Conservation (phyloP, 2,888 invertebrate genomes). For the Lasioglossum marginatum region DNA sequence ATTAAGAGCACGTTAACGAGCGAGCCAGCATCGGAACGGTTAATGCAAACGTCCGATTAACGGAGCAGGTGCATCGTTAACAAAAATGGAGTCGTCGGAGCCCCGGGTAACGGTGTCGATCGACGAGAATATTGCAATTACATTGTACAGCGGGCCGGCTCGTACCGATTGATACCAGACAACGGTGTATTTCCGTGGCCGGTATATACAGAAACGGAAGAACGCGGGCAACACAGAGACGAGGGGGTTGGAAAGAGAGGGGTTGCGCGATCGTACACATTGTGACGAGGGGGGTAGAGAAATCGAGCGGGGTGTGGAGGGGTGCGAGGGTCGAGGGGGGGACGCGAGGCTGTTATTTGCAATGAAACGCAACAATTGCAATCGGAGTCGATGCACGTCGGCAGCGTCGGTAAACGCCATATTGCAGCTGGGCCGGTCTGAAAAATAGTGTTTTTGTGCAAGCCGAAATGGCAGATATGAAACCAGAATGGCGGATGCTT, state of each 20-base stretch:
- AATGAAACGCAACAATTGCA: constrained; percentile 81
- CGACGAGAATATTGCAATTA: constrained; percentile 27
- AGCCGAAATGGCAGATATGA: constrained; percentile 81
- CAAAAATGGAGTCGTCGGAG: constrained; percentile 26
- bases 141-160: constrained; percentile 19
- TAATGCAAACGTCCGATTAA: neutral
- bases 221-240: neutral
- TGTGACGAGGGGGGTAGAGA: neutral
- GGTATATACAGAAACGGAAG: constrained; percentile 41
- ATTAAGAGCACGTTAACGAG: neutral
- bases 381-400: constrained; percentile 72
- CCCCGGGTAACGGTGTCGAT: neutral
- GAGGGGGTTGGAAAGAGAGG: constrained; percentile 4
- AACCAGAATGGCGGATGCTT: constrained; percentile 84
- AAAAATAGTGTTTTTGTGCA: constrained; percentile 80
- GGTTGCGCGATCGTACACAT: neutral
- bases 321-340: constrained; percentile 13
- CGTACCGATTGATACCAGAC: constrained; percentile 43
- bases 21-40: neutral
- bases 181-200: constrained; percentile 58
- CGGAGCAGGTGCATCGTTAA: neutral
- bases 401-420: constrained; percentile 71
- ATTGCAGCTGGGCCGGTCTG: constrained; percentile 69
- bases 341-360: constrained; percentile 76
- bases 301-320: neutral